These are phyloP conservation scores for Anaspis maculata DNA, from an alignment of 2,888 invertebrate species.

Conservation along the genomic window DNA sequence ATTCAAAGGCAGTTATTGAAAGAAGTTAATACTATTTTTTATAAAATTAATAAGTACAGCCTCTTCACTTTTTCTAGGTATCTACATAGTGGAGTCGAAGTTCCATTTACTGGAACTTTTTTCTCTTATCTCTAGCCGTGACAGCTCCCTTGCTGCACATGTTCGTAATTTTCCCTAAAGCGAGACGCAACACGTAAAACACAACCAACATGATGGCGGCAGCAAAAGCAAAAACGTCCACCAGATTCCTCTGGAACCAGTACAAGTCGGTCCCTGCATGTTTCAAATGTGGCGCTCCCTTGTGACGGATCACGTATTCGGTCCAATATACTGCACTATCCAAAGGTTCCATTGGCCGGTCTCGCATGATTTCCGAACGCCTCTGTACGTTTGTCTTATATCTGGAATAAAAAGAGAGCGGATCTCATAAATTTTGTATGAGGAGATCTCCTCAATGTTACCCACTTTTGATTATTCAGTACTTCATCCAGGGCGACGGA, in stretches of 20 bases:
- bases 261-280: slow-evolving; percentile 21
- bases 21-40: too few species aligned
- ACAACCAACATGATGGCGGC: neutral
- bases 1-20: too few species aligned
- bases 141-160: too few species aligned
- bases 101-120: too few species aligned
- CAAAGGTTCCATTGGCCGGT: slow-evolving; percentile 20
- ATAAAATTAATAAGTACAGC: too few species aligned
- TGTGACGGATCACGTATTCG: slow-evolving; percentile 22
- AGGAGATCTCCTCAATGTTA: slow-evolving; percentile 17
- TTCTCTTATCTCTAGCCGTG: too few species aligned
- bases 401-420: slow-evolving; percentile 13
- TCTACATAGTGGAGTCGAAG: too few species aligned
- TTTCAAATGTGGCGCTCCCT: slow-evolving; percentile 25
- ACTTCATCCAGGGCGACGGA: slow-evolving; percentile 24
- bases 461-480: slow-evolving; percentile 25
- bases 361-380: slow-evolving; percentile 20
- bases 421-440: too few species aligned
- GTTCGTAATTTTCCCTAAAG: slow-evolving; percentile 1
- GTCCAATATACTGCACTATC: slow-evolving; percentile 24
- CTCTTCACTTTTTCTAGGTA: too few species aligned
- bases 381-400: slow-evolving; percentile 16
- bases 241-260: slow-evolving; percentile 17
- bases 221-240: slow-evolving; percentile 6
- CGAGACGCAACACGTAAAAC: neutral